Percentiles rank a stretch among this genome's conserved stretches.
Conservation (phyloP, 2,888 invertebrate genomes). For the Amaurobius ferox region DNA sequence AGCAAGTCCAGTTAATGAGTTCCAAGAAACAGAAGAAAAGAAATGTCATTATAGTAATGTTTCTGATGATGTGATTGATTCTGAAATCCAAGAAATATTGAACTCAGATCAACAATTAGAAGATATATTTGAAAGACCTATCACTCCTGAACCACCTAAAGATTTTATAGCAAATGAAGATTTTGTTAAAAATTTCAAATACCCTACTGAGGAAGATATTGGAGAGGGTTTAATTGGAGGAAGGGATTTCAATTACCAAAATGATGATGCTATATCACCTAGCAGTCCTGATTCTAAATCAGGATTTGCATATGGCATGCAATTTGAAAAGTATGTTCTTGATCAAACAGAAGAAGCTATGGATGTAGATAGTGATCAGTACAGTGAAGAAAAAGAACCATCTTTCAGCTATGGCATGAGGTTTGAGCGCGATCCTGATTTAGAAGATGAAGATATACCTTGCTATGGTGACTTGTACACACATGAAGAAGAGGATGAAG, state of each 20-base stretch:
- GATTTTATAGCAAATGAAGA: slow-evolving; percentile 15
- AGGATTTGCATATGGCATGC: slow-evolving; percentile 62
- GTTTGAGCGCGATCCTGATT: slow-evolving; percentile 56
- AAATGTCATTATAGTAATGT: slow-evolving; percentile 47
- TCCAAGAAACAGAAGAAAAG: slow-evolving; percentile 14
- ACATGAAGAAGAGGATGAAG: slow-evolving; percentile 84
- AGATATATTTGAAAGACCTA: slow-evolving; percentile 68
- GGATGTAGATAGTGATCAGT: slow-evolving; percentile 70
- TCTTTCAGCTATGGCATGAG: slow-evolving; percentile 57
- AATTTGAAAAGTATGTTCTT: slow-evolving; percentile 54
- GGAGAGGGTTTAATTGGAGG: background rate
- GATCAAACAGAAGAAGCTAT: slow-evolving; percentile 64
- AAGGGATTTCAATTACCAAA: background rate
- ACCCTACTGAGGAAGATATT: background rate
- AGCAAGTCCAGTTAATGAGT: background rate
- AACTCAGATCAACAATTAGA: slow-evolving; percentile 51
- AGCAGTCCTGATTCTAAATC: slow-evolving; percentile 45
- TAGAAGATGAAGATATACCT: slow-evolving; percentile 63
- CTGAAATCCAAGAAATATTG: slow-evolving; percentile 58
- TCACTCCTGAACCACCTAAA: slow-evolving; percentile 64
- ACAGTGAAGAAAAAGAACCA: slow-evolving; percentile 60
- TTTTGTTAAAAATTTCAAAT: background rate
- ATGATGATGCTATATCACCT: slow-evolving; percentile 37
- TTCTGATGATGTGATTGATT: slow-evolving; percentile 56
- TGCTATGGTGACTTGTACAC: slow-evolving; percentile 78